Percentiles rank a stretch among this genome's conserved stretches.
Conservation (phyloP, 2,888 invertebrate species). For the Allygus modestus region DNA sequence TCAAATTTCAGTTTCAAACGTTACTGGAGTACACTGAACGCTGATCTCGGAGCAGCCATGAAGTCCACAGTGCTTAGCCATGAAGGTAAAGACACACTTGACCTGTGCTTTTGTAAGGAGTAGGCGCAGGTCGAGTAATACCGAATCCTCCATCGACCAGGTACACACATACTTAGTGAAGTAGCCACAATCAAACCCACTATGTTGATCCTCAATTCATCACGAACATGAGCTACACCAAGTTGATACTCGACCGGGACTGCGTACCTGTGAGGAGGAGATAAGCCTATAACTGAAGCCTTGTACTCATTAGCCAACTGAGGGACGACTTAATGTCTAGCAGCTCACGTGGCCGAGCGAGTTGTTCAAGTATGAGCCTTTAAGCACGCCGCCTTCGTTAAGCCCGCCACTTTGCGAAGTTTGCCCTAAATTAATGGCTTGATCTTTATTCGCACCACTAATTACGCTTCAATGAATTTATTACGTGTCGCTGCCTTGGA, state of each 20-base stretch:
- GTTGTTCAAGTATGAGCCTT: constrained; percentile 45
- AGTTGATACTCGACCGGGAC: not conserved
- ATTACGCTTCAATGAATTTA: constrained; percentile 12
- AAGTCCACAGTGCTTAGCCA: no score
- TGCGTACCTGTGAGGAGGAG: not conserved
- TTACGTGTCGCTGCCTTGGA: not conserved
- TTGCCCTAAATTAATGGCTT: constrained; percentile 38
- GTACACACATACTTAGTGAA: no score
- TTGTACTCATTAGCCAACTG: not conserved
- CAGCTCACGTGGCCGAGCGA: not conserved
- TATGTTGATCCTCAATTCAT: not conserved
- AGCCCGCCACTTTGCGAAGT: constrained; percentile 52
- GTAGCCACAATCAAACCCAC: no score
- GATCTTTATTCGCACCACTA: constrained; percentile 40
- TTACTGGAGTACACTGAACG: no score
- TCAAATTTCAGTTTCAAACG: no score
- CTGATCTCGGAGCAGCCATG: no score
- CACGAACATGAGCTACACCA: no score
- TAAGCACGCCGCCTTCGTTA: constrained; percentile 33
- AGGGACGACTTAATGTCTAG: constrained; percentile 19
- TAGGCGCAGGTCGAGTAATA: no score
- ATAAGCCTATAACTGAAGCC: constrained; percentile 13
- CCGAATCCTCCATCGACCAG: no score
- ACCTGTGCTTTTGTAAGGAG: no score
- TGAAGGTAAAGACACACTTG: no score